Evolutionary conservation across 2,113 vertebrate species (phyloP), one percentile per base, ranked within the genome.

Genomic region (Rhodinocichla rosea): DNA sequence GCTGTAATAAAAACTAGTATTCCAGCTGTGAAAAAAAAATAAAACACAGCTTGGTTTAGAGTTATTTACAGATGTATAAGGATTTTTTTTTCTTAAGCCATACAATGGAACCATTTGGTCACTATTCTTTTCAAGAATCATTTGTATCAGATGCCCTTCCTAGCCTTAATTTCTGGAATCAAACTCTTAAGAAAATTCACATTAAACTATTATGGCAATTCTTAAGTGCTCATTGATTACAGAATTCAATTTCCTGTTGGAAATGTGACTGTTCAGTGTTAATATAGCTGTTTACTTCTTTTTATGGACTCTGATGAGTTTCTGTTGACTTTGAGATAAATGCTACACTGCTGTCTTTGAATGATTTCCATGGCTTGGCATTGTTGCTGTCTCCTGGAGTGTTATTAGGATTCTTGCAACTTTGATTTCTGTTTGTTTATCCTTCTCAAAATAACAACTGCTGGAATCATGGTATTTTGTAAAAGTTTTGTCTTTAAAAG

Each of bases 1-100:
- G 97, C 94, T 97, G 97, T 98, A 98, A 97, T 98, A 98, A 98
- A 98, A 98, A 95, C 94, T 97, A 97, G 94, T 97, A 97, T 97
- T 98, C 98, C 98, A 98, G 97, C 98, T 98, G 98, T 97, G 97
- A 52, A 53, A 92, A 96, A 96, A 97, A 96, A 96, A 86, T 24
- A 87, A 87, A 95, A 95, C 97, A 95, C 97, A 98, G 97, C 97
- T 98, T 98, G 94, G 84, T 96, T 96, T 97, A 96, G 82, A 97
- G 94, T 98, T 98, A 98, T 97, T 98, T 98, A 98, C 97, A 97
- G 96, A 95, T 95, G 84, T 87, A 59, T 84, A 47, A 77, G 56
- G 30, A 22, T 50, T 81, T 53, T 76, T 57, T 44, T 13, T 15
- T 4, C 70, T 68, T 82, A 92, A 94, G 87, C 70, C 77, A 74